Percentiles rank a stretch among this genome's conserved stretches.
Conservation (phyloP, 2,113 vertebrate genomes). For the Leptosomus discolor region DNA sequence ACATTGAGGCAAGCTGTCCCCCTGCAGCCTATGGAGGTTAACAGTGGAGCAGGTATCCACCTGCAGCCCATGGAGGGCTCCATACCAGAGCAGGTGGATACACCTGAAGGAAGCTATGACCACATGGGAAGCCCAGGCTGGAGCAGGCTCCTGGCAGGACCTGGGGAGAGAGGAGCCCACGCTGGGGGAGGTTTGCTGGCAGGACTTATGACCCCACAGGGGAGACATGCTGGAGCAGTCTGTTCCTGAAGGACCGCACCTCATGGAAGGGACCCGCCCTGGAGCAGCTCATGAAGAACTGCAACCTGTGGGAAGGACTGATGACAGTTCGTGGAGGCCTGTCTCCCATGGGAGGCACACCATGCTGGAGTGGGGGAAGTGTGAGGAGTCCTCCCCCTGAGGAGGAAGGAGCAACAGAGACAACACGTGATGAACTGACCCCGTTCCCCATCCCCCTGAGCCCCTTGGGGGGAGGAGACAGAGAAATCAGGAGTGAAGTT, state of each 20-base stretch:
- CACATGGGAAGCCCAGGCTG: accelerated
- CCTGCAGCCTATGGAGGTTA: neutral
- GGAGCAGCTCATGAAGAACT: neutral
- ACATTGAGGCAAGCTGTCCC: neutral
- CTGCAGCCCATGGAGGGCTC: neutral
- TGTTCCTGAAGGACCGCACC: neutral
- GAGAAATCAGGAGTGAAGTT: accelerated
- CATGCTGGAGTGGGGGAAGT: neutral
- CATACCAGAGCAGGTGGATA: neutral
- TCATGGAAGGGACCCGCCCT: neutral
- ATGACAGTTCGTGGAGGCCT: neutral
- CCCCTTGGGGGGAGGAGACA: neutral
- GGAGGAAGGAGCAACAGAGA: neutral
- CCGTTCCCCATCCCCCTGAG: neutral
- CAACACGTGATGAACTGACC: neutral
- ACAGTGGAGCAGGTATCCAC: neutral
- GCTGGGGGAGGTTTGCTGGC: neutral
- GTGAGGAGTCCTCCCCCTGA: neutral
- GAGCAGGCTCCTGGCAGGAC: neutral
- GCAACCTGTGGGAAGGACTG: neutral
- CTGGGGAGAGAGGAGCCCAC: neutral
- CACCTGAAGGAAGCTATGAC: neutral
- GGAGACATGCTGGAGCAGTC: neutral
- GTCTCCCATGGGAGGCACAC: neutral
- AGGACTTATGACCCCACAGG: neutral